Evolutionary conservation across 2,797 vertebrate genomes (phyloP), one percentile per base, ranked within the genome.

Genomic region (Macrochelys suwanniensis): DNA sequence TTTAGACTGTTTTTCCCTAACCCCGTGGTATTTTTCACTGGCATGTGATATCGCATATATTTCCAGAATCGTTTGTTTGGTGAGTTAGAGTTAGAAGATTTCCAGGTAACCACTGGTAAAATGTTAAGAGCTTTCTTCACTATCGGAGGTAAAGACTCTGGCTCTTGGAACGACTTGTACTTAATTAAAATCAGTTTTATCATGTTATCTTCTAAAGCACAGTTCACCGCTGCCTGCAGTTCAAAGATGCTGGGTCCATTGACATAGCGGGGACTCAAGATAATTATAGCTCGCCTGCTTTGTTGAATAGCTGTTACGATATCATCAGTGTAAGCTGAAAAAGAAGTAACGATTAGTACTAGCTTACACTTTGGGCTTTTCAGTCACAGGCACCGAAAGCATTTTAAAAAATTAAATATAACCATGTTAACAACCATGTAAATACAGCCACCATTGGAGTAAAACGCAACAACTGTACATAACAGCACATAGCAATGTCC

Each of bases 291-390:
- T 96, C 99, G 97, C 76, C 98, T 98, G 82, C 99, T 99, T 90
- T 96, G 98, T 96, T 98, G 98, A 92, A 99, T 98, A 33, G 98
- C 96, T 61, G 90, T 96, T 77, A 99, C 97, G 85, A 99, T 98
- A 56, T 99, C 99, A 88, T 99, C 98, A 47, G 98, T 98, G 81
- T 99, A 99, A 23, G 97, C 99, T 99, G 97, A 19, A 97, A 97
- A 80, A 88, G 80, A 95, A 96, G 83, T 19, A 6, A 89, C 7
- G 9, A n/a, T 71, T 8, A 10, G 78, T 89, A 92, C 33, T 47
- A 4, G 16, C 53, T 80, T 89, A 54, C 68, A 1, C 37, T 87
- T 82, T 31, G 45, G 37, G 74, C 4, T 54, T 85, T 81, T 80
- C 82, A 50, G 50, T 25, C 33, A 61, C 5, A 12, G 59, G 9